Base-by-base conservation (phyloP, 2,888 invertebrate species). In the Protula sp. region DNA sequence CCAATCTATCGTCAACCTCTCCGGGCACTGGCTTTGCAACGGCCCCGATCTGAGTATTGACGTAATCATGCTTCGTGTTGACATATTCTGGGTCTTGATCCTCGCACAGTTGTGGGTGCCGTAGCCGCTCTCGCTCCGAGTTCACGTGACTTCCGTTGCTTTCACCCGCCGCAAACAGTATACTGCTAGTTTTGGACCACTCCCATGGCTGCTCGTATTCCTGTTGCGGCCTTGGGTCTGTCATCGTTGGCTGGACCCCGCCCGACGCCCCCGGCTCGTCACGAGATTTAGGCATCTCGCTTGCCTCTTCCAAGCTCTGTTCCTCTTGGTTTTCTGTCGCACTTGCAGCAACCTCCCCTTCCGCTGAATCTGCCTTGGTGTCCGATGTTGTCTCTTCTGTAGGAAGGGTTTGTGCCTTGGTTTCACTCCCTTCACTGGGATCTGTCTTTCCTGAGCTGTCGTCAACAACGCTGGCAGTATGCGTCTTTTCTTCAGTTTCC, bases 171-270 rank as follows among this genome's bases (percentile, higher is more conserved):
- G 47, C 30, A 22, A 50, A 30, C 19, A 61, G 38, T 4, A 45
- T n/a, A 29, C 30, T 60, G 50, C 59, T 59, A 19, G 57, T 61
- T 47, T 30, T 56, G 5, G 62, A 61, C 64, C 60, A 62, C 47
- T 64, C 64, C 65, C 65, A 65, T 14, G 65, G 65, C 9, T 58
- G 61, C 26, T 65, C 65, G 31, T 65, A 65, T 30, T 65, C 65
- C 53, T 63, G 61, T 30, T 52, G 47, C 2, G 65, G 65, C 50
- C 65, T 54, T 30, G 31, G 58, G 53, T 65, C 65, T 2, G 29
- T 26, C 26, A 47, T 4, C 28, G 57, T 57, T 19, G 57, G 29
- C 3, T 30, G n/a, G 59, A 30, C 47, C 9, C 29, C 24, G n/a
- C 24, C 9, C n/a, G 19, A n/a, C n/a, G 30, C 48, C 1, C 27